phyloP scores from a whole-genome alignment of 2,113 vertebrate genomes.

The Chaetodon auriga region DNA sequence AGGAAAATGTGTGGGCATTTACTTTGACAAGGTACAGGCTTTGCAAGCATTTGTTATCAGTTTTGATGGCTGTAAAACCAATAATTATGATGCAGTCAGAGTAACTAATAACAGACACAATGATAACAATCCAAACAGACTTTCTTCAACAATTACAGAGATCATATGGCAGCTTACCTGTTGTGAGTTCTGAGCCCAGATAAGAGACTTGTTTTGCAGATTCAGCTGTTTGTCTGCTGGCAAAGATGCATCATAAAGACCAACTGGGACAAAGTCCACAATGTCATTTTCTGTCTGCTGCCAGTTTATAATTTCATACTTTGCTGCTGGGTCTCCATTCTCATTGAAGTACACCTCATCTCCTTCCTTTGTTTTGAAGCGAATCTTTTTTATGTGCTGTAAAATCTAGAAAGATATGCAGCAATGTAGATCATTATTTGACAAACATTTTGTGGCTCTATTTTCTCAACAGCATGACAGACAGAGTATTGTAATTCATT shows the following conservation, averaged over 20 bases:
- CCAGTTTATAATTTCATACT: conserved; percentile 84
- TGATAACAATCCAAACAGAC: background rate
- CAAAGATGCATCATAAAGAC: conserved; percentile 76
- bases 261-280: conserved; percentile 77
- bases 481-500: background rate
- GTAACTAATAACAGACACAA: background rate
- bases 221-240: conserved; percentile 58
- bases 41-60: background rate
- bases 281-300: conserved; percentile 61
- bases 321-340: conserved; percentile 78
- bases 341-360: conserved; percentile 79
- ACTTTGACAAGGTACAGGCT: too few relatives aligned
- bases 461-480: background rate
- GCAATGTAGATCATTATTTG: background rate
- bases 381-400: conserved; percentile 62
- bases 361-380: conserved; percentile 79
- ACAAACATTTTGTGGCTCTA: background rate
- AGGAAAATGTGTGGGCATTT: background rate
- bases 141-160: background rate
- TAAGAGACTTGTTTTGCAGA: conserved; percentile 62
- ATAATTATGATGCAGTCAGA: background rate
- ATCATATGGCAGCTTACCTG: conserved; percentile 43
- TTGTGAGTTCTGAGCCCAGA: conserved; percentile 71
- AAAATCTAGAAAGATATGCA: conserved; percentile 62
- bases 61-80: background rate